Conservation (phyloP, 35 echinoderm and acorn worm species). For the Patiria miniata region DNA sequence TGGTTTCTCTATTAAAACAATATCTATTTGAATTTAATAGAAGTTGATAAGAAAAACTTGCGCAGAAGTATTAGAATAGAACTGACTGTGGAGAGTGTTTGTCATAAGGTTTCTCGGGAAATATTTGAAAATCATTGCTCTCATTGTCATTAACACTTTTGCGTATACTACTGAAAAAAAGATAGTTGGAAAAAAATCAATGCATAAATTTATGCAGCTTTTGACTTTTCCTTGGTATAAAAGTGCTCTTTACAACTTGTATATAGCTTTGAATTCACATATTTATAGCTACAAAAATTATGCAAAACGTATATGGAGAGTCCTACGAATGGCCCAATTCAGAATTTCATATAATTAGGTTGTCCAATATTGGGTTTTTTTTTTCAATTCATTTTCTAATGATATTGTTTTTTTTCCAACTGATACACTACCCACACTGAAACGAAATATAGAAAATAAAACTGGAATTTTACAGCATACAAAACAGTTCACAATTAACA, state of each 20-base stretch:
- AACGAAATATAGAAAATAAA: no score
- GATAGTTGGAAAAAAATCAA: not conserved
- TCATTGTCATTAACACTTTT: not conserved
- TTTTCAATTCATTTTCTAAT: not conserved
- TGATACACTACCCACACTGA: not conserved
- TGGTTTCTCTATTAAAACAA: not conserved
- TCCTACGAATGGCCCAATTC: not conserved
- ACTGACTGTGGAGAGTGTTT: not conserved
- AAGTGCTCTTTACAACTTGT: slow-evolving; percentile 3
- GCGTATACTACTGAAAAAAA: not conserved
- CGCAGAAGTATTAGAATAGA: not conserved
- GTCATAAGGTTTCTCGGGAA: slow-evolving; percentile 2
- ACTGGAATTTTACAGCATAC: no score
- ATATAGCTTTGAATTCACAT: slow-evolving; percentile 14
- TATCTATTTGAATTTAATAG: not conserved
- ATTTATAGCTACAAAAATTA: slow-evolving; percentile 10
- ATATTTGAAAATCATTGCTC: not conserved
- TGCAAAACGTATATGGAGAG: not conserved
- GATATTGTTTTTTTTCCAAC: not conserved
- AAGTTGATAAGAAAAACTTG: not conserved
- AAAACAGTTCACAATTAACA: no score
- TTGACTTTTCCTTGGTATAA: not conserved
- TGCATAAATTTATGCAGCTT: not conserved
- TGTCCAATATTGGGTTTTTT: not conserved
- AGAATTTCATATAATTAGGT: not conserved